A percentile compares a stretch with the other conserved stretches of the same genome.
phyloP scores from a whole-genome alignment of 1,140 invertebrate species.

The Eubasilissa regina region DNA sequence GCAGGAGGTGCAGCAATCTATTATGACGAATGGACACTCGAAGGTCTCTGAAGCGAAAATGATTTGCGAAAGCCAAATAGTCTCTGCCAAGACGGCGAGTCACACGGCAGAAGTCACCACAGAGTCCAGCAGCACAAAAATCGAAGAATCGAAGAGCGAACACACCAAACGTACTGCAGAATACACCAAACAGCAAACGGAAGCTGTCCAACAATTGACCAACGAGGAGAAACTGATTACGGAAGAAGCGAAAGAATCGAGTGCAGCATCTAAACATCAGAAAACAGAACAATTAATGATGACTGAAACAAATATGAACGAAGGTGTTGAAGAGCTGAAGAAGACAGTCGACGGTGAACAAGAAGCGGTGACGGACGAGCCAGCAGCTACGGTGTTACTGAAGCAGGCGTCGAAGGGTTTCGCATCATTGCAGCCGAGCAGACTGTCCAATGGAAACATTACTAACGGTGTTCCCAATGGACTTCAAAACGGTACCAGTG shows the following conservation, averaged over 20 bases:
- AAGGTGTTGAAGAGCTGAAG: conserved; percentile 19
- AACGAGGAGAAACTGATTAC: neutral
- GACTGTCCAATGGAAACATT: conserved; percentile 7
- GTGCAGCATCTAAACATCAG: too few relatives aligned
- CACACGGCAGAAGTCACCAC: neutral
- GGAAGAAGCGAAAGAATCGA: neutral
- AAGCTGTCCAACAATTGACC: neutral
- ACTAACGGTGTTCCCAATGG: neutral
- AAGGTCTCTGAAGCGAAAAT: neutral
- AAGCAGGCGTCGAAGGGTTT: conserved; percentile 7
- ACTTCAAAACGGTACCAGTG: neutral
- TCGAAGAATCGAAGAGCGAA: neutral
- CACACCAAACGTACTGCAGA: neutral
- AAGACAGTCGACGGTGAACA: neutral
- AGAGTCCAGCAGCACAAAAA: neutral
- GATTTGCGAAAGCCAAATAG: neutral
- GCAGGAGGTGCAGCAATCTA: conserved; percentile 8
- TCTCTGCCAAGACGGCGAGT: neutral
- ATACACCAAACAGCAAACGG: neutral
- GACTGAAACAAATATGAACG: neutral
- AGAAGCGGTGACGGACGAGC: neutral
- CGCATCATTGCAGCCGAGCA: conserved; percentile 13
- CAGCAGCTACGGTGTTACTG: neutral
- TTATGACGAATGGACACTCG: neutral
- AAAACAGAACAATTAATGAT: too few relatives aligned